These are phyloP conservation scores for Ceratothoa steindachneri DNA, from an alignment of 2,888 invertebrate genomes.

Conservation along the genomic window DNA sequence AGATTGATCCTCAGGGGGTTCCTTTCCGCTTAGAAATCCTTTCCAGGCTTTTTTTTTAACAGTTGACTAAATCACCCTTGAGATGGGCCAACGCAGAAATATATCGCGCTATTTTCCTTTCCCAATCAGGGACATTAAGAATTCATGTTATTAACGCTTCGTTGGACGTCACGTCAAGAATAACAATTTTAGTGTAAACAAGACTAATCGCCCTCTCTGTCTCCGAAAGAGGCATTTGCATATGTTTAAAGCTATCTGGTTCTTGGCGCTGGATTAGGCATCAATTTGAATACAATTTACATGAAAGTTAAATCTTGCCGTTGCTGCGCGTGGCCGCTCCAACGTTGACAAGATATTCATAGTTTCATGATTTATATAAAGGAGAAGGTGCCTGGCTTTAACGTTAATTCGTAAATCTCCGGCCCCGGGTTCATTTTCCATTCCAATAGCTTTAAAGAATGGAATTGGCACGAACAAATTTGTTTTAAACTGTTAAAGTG, in stretches of 20 bases:
- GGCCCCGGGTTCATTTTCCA: no score
- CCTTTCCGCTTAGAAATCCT: no score
- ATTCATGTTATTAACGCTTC: neutral
- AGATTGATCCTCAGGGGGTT: no score
- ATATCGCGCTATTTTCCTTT: no score
- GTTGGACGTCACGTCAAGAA: neutral
- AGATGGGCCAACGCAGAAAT: no score
- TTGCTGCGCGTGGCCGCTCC: neutral
- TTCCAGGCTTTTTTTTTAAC: no score
- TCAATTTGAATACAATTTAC: neutral
- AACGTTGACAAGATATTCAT: neutral
- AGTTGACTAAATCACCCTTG: no score
- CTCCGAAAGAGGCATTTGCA: neutral
- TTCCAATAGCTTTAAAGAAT: no score
- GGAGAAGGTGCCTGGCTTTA: no score
- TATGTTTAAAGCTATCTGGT: neutral
- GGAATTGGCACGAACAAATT: neutral
- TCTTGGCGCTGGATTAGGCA: neutral
- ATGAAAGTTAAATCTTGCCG: neutral
- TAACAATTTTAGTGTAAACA: neutral
- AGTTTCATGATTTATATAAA: neutral
- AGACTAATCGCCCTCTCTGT: neutral
- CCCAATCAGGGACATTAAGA: no score
- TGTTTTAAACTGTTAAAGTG: no score
- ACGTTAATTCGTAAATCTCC: no score